Evolutionary conservation across 1,140 invertebrate genomes (phyloP).

Genomic region (Lepidurus arcticus): DNA sequence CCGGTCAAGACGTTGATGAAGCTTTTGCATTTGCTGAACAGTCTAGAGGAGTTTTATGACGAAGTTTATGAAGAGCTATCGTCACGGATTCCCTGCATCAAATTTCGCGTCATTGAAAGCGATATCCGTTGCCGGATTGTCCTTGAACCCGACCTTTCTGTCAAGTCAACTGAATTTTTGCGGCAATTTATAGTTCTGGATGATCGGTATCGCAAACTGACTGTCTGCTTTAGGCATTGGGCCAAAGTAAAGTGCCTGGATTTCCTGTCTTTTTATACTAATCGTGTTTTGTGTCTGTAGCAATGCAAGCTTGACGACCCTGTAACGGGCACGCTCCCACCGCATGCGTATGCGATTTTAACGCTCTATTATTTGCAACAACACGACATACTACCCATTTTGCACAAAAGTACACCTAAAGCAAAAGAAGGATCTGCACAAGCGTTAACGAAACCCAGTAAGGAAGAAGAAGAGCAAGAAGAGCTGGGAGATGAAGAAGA

Average conservation of each 20-base stretch:
- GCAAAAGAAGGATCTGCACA: slow-evolving; percentile 2
- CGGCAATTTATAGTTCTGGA: background rate
- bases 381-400: slow-evolving; percentile 26
- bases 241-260: background rate
- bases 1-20: background rate
- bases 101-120: background rate
- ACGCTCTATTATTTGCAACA: slow-evolving; percentile 31
- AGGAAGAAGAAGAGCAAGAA: background rate
- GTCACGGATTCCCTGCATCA: background rate
- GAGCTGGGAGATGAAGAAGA: background rate
- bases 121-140: background rate
- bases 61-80: background rate
- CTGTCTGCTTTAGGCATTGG: background rate
- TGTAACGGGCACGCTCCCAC: slow-evolving; percentile 9
- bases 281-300: background rate
- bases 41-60: background rate
- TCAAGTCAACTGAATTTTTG: background rate
- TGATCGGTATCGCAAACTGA: background rate
- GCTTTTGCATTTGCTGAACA: background rate
- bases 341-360: slow-evolving; percentile 30
- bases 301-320: slow-evolving; percentile 28
- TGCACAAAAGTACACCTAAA: slow-evolving; percentile 15
- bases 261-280: background rate
- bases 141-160: background rate
- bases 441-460: background rate